phyloP scores from a whole-genome alignment of 2,797 vertebrate species.

The Ctenopoma kingsleyae region DNA sequence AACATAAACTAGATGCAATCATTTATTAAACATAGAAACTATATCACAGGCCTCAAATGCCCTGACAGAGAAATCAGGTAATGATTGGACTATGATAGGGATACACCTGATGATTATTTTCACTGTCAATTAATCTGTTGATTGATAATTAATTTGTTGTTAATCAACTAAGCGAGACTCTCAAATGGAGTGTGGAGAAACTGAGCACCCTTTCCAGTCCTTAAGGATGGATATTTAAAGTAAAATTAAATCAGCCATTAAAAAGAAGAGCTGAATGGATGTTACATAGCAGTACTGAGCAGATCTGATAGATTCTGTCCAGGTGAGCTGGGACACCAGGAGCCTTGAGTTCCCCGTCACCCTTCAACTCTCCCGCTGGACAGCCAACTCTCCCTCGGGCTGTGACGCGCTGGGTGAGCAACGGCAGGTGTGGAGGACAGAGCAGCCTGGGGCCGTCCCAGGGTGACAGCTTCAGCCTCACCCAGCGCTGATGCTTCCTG shows the following conservation, averaged over 20 bases:
- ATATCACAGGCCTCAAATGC: not conserved
- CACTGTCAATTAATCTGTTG: not conserved
- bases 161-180: too few species aligned
- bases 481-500: slow-evolving; percentile 86
- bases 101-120: not conserved
- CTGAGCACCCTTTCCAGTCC: too few species aligned
- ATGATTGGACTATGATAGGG: not conserved
- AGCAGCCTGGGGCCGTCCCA: slow-evolving; percentile 85
- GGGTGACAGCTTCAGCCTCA: slow-evolving; percentile 76
- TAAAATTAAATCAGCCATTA: too few species aligned
- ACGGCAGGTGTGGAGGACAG: slow-evolving; percentile 82
- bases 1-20: not conserved
- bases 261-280: not conserved
- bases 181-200: too few species aligned
- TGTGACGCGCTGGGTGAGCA: slow-evolving; percentile 21
- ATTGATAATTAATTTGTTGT: too few species aligned
- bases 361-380: slow-evolving; percentile 7
- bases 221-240: too few species aligned
- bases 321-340: slow-evolving; percentile 16
- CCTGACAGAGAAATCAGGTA: not conserved
- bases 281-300: not conserved
- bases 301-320: not conserved
- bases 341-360: not conserved
- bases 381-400: slow-evolving; percentile 25
- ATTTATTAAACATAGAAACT: not conserved